phyloP scores from a whole-genome alignment of 2,888 invertebrate species.

The Zhuqinia jingwanae region DNA sequence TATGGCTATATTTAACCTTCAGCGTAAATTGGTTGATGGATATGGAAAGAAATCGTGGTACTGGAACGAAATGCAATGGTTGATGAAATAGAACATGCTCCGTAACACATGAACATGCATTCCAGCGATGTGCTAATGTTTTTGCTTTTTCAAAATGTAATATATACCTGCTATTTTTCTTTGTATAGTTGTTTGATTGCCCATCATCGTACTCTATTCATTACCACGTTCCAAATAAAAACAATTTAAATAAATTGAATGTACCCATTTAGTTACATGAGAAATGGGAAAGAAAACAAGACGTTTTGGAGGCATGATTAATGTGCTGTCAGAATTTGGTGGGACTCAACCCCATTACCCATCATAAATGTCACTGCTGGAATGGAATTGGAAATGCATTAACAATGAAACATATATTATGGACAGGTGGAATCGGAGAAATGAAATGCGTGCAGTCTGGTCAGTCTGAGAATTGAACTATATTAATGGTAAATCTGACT shows the following conservation, averaged over 20 bases:
- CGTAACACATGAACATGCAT: background rate
- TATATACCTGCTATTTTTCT: background rate
- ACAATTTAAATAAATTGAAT: conserved; percentile 22
- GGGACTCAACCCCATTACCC: too few species aligned
- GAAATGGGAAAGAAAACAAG: conserved; percentile 2
- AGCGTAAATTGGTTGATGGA: background rate
- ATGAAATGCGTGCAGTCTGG: background rate
- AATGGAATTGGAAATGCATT: background rate
- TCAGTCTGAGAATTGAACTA: background rate
- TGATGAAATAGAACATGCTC: conserved; percentile 18
- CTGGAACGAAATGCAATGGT: background rate
- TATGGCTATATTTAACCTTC: background rate
- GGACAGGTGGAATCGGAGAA: background rate
- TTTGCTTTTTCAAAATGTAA: too few species aligned
- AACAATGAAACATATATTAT: background rate
- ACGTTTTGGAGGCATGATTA: background rate
- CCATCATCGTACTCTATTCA: background rate
- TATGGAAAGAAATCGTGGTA: background rate
- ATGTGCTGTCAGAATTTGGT: background rate
- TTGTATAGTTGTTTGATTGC: background rate
- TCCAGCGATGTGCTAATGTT: too few species aligned
- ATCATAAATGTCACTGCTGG: conserved; percentile 4
- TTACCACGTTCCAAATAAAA: background rate
- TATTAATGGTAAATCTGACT: background rate
- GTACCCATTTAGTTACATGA: background rate